These are phyloP conservation scores for Idaea straminata DNA, from an alignment of 2,888 invertebrate species.

Conservation along the genomic window DNA sequence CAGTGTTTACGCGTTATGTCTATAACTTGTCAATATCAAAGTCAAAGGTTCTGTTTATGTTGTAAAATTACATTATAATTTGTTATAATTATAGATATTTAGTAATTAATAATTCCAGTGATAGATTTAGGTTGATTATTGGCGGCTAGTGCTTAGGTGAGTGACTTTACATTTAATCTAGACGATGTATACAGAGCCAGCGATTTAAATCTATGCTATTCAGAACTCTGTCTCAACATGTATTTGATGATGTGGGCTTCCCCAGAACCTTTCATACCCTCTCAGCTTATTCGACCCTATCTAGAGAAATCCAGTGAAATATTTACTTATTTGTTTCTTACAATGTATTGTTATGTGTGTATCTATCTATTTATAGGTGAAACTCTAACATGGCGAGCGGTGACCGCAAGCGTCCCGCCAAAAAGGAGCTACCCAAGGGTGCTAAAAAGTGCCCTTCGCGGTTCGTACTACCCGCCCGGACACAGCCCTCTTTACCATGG, in stretches of 20 bases:
- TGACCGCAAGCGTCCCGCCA: conserved; percentile 44
- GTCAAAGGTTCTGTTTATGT: conserved; percentile 12
- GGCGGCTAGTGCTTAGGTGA: no score
- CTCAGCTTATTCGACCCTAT: no score
- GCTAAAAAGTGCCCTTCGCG: conserved; percentile 50
- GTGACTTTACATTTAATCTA: no score
- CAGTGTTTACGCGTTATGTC: background rate
- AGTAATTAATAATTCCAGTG: background rate
- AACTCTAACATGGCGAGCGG: conserved; percentile 51
- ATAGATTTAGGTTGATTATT: background rate
- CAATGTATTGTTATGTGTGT: background rate
- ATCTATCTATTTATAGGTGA: background rate
- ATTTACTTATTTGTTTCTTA: no score
- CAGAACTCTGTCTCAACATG: no score
- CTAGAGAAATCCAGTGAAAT: no score
- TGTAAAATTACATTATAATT: background rate
- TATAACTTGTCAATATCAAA: background rate
- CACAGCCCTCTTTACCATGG: conserved; percentile 44
- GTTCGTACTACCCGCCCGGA: conserved; percentile 44
- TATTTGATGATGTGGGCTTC: no score
- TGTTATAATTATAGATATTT: background rate
- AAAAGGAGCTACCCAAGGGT: conserved; percentile 27
- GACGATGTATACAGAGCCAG: no score
- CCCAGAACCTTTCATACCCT: no score
- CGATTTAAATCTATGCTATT: no score